A percentile compares a stretch with the other conserved stretches of the same genome.
These are phyloP conservation scores for Eupithecia pulchellata DNA, from an alignment of 2,888 invertebrate genomes.

Conservation along the genomic window DNA sequence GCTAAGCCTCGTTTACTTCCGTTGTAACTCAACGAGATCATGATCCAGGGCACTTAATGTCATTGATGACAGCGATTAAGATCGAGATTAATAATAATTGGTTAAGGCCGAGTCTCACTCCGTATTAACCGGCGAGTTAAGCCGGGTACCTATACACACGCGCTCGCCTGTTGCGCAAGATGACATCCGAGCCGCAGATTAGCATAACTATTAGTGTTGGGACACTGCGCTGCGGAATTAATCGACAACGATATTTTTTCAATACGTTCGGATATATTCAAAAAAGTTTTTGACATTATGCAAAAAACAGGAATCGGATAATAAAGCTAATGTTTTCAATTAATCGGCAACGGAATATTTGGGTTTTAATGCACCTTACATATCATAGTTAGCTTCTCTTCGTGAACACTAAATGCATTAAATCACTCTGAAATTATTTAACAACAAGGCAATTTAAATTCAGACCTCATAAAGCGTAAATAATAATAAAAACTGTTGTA, in stretches of 20 bases:
- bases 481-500: constrained; percentile 29
- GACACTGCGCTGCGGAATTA: constrained; percentile 22
- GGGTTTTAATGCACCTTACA: background rate
- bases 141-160: constrained; percentile 65
- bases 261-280: background rate
- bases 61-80: constrained; percentile 34
- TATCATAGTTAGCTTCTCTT: background rate
- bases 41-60: constrained; percentile 27
- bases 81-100: constrained; percentile 43
- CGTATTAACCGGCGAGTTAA: constrained; percentile 70
- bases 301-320: background rate
- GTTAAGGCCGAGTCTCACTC: constrained; percentile 61
- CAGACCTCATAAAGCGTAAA: constrained; percentile 24
- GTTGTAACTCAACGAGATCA: constrained; percentile 29
- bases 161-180: constrained; percentile 82
- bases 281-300: background rate
- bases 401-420: background rate
- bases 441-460: constrained; percentile 23
- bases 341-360: background rate
- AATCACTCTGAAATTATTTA: constrained; percentile 9
- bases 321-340: background rate
- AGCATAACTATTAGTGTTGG: constrained; percentile 76
- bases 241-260: constrained; percentile 19
- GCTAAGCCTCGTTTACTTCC: constrained; percentile 13
- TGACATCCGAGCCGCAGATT: constrained; percentile 80